Conservation (phyloP, 2,888 invertebrate species). For the Philonicus albiceps region DNA sequence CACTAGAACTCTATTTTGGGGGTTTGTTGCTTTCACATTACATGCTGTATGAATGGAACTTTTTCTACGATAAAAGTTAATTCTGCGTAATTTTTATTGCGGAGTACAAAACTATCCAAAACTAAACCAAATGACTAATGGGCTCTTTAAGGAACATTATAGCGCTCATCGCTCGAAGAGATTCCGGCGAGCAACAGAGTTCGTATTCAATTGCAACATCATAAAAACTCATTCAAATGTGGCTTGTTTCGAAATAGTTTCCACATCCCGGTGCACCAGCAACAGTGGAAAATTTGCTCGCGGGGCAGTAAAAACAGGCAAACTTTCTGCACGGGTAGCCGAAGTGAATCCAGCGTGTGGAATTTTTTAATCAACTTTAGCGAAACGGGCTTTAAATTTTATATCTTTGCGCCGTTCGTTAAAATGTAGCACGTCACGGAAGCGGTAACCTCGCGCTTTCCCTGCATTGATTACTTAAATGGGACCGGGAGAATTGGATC, state of each 20-base stretch:
- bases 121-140: not conserved
- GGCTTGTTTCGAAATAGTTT: not conserved
- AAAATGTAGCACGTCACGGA: not conserved
- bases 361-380: not conserved
- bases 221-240: not conserved
- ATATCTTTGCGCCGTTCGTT: not conserved
- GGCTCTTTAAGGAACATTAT: not conserved
- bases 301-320: not conserved
- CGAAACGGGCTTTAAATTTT: not conserved
- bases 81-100: not conserved
- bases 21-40: not conserved
- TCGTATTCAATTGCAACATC: not conserved
- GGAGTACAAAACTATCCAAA: not conserved
- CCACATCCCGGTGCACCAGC: not conserved
- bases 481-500: not conserved
- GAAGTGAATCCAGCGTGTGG: not conserved
- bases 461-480: conserved; percentile 22
- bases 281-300: not conserved
- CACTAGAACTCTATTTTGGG: not conserved
- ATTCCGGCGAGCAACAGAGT: not conserved
- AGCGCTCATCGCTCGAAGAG: not conserved
- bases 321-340: not conserved
- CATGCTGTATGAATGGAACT: not conserved
- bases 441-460: not conserved
- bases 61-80: not conserved